These are phyloP conservation scores for Drosophila conformis DNA, from an alignment of 2,888 invertebrate genomes.

Conservation along the genomic window DNA sequence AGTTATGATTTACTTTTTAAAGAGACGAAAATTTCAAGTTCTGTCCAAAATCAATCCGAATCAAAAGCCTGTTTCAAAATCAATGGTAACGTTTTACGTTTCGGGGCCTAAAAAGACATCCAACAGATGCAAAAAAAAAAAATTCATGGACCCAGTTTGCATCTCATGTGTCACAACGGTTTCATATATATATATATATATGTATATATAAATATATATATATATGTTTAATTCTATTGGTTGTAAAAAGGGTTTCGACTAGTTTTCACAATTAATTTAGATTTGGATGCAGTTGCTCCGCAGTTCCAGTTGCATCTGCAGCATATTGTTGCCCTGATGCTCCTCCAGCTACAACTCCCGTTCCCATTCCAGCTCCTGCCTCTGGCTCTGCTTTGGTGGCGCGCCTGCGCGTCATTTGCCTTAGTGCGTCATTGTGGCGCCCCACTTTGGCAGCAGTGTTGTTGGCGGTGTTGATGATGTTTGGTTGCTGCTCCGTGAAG, in stretches of 20 bases:
- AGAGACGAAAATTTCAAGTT: too few species aligned
- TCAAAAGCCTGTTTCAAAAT: too few species aligned
- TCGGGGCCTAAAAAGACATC: too few species aligned
- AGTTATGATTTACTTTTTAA: too few species aligned
- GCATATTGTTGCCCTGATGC: constrained; percentile 1
- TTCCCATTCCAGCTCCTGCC: neutral
- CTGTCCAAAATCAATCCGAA: too few species aligned
- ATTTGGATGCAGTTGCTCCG: constrained; percentile 30
- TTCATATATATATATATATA: too few species aligned
- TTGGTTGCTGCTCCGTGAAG: constrained; percentile 83
- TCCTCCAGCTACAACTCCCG: neutral
- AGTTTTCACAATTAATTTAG: constrained; percentile 55
- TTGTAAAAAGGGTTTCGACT: constrained; percentile 43
- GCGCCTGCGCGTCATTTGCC: constrained; percentile 51
- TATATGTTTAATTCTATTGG: constrained; percentile 12
- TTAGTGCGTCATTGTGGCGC: constrained; percentile 3
- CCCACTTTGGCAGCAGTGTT: neutral
- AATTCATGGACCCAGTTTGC: neutral
- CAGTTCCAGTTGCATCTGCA: neutral
- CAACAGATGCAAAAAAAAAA: constrained; percentile 1
- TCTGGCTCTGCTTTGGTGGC: constrained; percentile 14
- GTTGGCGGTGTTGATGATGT: neutral
- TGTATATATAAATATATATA: neutral
- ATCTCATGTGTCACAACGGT: too few species aligned
- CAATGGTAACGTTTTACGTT: too few species aligned